Evolutionary conservation across 1,140 invertebrate genomes (phyloP).

Genomic region (Listronotus bonariensis): DNA sequence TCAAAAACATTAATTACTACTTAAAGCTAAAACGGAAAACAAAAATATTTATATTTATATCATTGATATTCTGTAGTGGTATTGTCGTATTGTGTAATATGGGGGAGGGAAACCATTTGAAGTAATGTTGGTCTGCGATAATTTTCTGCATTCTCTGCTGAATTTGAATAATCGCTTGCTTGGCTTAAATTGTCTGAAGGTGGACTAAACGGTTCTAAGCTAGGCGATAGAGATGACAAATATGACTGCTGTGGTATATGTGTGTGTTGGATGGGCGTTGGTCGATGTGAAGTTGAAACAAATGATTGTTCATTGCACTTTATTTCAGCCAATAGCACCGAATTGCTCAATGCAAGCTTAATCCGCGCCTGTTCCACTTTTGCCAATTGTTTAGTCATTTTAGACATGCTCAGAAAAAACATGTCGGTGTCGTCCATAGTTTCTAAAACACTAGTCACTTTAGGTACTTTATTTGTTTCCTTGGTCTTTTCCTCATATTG

Average conservation of each 20-base stretch:
- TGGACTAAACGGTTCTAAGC: too few species aligned
- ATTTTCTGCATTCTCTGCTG: constrained; percentile 1
- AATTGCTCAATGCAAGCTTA: constrained; percentile 9
- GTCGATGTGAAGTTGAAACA: neutral
- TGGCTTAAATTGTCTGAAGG: constrained; percentile 1
- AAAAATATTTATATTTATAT: too few species aligned
- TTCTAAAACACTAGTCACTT: constrained; percentile 3
- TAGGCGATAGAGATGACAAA: neutral
- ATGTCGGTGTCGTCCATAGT: constrained; percentile 10
- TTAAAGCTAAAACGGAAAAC: neutral
- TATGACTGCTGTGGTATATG: neutral
- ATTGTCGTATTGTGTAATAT: constrained; percentile 8
- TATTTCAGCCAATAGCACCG: neutral
- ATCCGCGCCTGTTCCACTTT: constrained; percentile 1
- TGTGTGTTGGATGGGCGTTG: neutral
- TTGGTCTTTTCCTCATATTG: constrained; percentile 11
- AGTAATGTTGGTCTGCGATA: constrained; percentile 9
- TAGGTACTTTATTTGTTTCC: constrained; percentile 3
- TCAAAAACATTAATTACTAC: neutral
- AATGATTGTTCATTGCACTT: constrained; percentile 2
- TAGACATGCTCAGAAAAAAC: neutral
- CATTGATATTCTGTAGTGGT: neutral
- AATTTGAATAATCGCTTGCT: neutral
- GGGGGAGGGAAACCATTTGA: neutral
- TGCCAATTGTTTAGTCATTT: constrained; percentile 8